Percentiles rank a stretch among this genome's conserved stretches.
phyloP scores from a whole-genome alignment of 2,113 vertebrate genomes.

The Pachyramphus minor region DNA sequence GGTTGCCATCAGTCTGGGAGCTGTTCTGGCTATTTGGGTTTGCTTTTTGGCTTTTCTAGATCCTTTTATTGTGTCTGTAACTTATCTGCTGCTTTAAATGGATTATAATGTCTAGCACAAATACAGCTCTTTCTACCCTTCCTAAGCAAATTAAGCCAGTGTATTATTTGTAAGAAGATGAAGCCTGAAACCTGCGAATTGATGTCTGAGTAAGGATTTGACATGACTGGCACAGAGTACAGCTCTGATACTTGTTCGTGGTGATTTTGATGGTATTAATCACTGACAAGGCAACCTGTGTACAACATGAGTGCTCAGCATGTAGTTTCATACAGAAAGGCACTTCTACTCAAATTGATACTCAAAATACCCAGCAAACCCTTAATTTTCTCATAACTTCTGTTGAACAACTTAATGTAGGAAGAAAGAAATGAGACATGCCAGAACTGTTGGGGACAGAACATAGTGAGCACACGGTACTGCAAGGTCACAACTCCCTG shows the following conservation, averaged over 20 bases:
- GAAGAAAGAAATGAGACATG: not conserved
- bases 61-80: not conserved
- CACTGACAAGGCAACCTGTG: not conserved
- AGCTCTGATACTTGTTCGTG: not conserved
- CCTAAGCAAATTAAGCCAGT: not conserved
- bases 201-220: not conserved
- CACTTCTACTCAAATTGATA: not conserved
- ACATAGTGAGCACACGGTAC: not conserved
- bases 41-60: not conserved
- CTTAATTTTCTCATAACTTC: not conserved
- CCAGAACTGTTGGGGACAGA: not conserved
- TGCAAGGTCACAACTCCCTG: not conserved
- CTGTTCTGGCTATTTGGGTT: not conserved
- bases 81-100: not conserved
- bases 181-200: not conserved
- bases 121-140: not conserved
- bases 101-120: not conserved
- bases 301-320: accelerated
- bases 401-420: not conserved
- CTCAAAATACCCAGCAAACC: not conserved
- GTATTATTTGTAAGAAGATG: not conserved
- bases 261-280: not conserved
- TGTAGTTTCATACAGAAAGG: not conserved
- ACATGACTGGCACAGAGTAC: accelerated
- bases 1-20: not conserved